phyloP scores from a whole-genome alignment of 1,140 invertebrate species.

The Octopus bimaculoides region DNA sequence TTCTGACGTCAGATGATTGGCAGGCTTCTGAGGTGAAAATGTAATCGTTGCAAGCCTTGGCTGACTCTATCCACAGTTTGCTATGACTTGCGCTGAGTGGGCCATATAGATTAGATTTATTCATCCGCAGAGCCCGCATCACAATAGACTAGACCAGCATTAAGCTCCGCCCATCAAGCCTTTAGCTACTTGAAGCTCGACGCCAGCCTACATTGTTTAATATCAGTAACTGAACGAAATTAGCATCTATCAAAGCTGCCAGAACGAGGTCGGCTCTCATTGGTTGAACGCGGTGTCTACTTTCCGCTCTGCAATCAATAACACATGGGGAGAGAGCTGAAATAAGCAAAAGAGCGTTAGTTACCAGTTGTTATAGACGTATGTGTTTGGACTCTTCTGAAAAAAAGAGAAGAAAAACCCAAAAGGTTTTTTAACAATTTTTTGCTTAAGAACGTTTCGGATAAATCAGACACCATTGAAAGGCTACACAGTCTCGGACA shows the following conservation, averaged over 20 bases:
- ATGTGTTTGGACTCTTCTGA: constrained; percentile 23
- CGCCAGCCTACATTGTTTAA: constrained; percentile 20
- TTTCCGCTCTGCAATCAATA: constrained; percentile 50
- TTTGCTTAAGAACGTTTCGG: constrained; percentile 47
- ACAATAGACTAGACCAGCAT: neutral
- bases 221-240: constrained; percentile 24
- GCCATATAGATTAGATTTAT: constrained; percentile 3
- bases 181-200: constrained; percentile 19
- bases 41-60: constrained; percentile 6
- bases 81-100: constrained; percentile 2
- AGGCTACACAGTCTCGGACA: constrained; percentile 20
- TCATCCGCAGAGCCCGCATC: neutral
- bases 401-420: constrained; percentile 20
- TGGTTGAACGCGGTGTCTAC: constrained; percentile 25
- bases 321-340: constrained; percentile 45
- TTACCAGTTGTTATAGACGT: constrained; percentile 48
- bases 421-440: constrained; percentile 21
- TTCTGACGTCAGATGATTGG: constrained; percentile 8
- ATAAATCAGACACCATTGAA: constrained; percentile 37
- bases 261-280: constrained; percentile 20
- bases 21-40: constrained; percentile 1
- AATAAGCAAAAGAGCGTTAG: constrained; percentile 52
- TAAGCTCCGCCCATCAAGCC: constrained; percentile 20
- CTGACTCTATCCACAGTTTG: constrained; percentile 1
- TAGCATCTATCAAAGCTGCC: constrained; percentile 22